Base-by-base conservation (phyloP, 2,888 invertebrate genomes). In the Anagyrus pseudococci region DNA sequence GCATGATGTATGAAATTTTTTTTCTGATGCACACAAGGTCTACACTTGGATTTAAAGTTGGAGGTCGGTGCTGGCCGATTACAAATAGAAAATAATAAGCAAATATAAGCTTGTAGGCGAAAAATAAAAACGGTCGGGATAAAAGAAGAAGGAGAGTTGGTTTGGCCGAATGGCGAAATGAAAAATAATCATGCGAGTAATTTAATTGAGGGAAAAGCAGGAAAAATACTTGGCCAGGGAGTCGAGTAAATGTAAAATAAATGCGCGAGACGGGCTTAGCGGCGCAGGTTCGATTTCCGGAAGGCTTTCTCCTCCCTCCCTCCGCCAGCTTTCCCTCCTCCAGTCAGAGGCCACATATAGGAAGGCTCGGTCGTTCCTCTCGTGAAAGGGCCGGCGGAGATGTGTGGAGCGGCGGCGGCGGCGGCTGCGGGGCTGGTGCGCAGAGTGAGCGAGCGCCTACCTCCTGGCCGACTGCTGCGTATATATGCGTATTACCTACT, bases 161-260 rank as follows among this genome's bases (percentile, higher is more conserved):
- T n/a, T 37, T 37, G 46, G n/a, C 4, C n/a, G 52, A 19, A 22
- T 19, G 22, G 40, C 54, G 59, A 60, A 47, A 53, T 53, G 61
- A 64, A 61, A 61, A 64, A 64, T 59, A 64, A 64, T 64, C 61
- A 54, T 46, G 58, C 61, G 40, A 61, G 60, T 58, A 61, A 64
- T 60, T 61, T 58, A 61, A 64, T 61, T 60, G 37, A 52, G 56
- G 46, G 43, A 53, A 58, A 62, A 57, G 57, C 33, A 37, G 23
- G 50, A 64, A 64, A 60, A 58, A 61, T 64, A 64, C 54, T 64
- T 64, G 61, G 57, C 53, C 52, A 22, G 19, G 25, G 50, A 17
- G 47, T 29, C 43, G 60, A 53, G 64, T 64, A 60, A 60, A 64
- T 64, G 64, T 60, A 57, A 64, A 64, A 64, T 64, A 64, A 64